Percentiles rank a stretch among this genome's conserved stretches.
phyloP scores from a whole-genome alignment of 1,140 invertebrate species.

The Dolichoris vasculosae region DNA sequence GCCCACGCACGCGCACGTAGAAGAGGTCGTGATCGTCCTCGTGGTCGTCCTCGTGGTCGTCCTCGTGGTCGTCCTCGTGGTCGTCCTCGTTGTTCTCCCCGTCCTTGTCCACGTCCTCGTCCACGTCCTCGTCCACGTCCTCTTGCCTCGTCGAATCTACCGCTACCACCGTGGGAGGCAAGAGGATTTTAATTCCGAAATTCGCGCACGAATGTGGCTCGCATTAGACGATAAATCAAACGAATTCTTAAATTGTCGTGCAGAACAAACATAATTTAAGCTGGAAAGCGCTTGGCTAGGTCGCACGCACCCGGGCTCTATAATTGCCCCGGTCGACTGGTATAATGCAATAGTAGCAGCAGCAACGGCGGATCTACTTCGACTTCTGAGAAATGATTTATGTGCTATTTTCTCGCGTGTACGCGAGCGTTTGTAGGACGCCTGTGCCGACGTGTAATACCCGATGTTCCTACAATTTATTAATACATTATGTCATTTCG shows the following conservation, averaged over 20 bases:
- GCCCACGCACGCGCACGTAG: background rate
- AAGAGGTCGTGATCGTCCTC: background rate
- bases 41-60: background rate
- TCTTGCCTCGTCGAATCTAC: background rate
- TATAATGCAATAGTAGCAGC: background rate
- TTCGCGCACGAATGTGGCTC: background rate
- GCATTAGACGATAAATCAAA: conserved; percentile 28
- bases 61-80: background rate
- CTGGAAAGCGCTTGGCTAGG: background rate
- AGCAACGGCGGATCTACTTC: background rate
- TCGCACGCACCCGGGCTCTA: background rate
- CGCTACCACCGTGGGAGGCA: background rate
- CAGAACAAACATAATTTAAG: conserved; percentile 5
- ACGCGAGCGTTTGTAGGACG: background rate
- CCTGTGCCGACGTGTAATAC: background rate
- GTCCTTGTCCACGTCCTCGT: no score
- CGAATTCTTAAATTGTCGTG: conserved; percentile 24
- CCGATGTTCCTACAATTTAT: conserved; percentile 9
- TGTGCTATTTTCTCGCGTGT: conserved; percentile 29
- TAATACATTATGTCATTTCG: conserved; percentile 27
- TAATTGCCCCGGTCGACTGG: background rate
- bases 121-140: background rate
- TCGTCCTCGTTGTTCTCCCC: background rate
- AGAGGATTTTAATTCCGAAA: background rate
- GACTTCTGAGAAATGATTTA: conserved; percentile 43